These are phyloP conservation scores for Microtus montanus DNA, from an alignment of 2,113 vertebrate species.

Conservation along the genomic window DNA sequence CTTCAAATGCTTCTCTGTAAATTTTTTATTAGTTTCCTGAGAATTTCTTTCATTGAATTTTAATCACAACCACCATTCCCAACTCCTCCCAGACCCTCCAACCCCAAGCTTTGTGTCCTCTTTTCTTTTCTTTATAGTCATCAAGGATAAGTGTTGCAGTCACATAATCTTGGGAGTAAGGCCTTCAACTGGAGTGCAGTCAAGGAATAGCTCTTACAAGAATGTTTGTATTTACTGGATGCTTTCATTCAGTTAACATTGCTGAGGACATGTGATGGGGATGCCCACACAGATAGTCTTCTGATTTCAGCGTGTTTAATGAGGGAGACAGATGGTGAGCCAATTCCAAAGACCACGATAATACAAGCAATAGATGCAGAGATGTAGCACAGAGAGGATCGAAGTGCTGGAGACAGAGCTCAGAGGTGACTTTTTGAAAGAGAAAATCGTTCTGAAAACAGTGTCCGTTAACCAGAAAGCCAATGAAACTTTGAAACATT, in stretches of 20 bases:
- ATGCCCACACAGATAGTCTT: background rate
- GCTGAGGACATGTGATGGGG: background rate
- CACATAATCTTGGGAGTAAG: background rate
- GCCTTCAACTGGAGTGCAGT: background rate
- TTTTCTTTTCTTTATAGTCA: background rate
- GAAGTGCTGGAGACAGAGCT: background rate
- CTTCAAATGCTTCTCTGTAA: slow-evolving; percentile 32
- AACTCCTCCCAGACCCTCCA: background rate
- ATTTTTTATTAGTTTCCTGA: background rate
- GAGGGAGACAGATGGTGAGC: background rate
- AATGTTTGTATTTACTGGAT: slow-evolving; percentile 1
- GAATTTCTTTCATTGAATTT: background rate
- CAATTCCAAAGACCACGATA: background rate
- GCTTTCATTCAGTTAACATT: slow-evolving; percentile 5
- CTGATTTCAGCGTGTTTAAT: background rate
- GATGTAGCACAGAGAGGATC: background rate
- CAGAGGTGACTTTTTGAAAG: background rate
- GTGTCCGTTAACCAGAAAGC: background rate
- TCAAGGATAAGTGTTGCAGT: background rate
- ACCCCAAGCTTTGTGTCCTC: background rate
- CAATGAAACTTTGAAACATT: background rate
- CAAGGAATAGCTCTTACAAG: background rate
- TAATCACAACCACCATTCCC: background rate
- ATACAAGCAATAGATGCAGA: background rate
- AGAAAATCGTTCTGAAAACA: background rate